A percentile compares a stretch with the other conserved stretches of the same genome.
These are phyloP conservation scores for Galleria mellonella DNA, from an alignment of 1,140 invertebrate genomes.

Conservation along the genomic window DNA sequence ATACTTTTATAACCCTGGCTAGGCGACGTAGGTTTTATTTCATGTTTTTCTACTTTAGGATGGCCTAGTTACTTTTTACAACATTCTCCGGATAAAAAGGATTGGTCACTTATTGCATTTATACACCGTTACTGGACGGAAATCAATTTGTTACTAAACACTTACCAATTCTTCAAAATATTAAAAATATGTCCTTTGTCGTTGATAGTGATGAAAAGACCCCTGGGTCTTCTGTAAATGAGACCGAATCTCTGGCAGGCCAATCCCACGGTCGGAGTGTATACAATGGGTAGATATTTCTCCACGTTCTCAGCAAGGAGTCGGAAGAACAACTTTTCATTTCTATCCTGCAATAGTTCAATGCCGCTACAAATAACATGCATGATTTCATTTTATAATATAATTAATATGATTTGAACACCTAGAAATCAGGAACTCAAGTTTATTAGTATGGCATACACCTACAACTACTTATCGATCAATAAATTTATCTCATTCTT, in stretches of 20 bases:
- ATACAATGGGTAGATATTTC: slow-evolving; percentile 97
- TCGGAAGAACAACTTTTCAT: slow-evolving; percentile 96
- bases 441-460: too few relatives aligned
- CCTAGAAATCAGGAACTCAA: too few relatives aligned
- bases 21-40: too few relatives aligned
- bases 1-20: too few relatives aligned
- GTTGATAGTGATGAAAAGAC: slow-evolving; percentile 97
- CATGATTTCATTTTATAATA: not conserved
- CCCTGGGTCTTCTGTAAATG: slow-evolving; percentile 94
- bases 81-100: too few relatives aligned
- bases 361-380: slow-evolving; percentile 22
- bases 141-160: too few relatives aligned
- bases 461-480: too few relatives aligned
- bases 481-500: too few relatives aligned
- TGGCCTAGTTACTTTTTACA: too few relatives aligned
- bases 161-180: slow-evolving; percentile 91
- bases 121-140: too few relatives aligned
- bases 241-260: slow-evolving; percentile 98
- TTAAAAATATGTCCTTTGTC: slow-evolving; percentile 96
- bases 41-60: too few relatives aligned
- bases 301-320: slow-evolving; percentile 95
- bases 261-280: slow-evolving; percentile 97
- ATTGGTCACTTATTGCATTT: too few relatives aligned
- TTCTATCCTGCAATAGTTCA: slow-evolving; percentile 86
- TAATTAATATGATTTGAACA: not conserved